These are phyloP conservation scores for Coilia nasus DNA, from an alignment of 2,797 vertebrate species.

Conservation along the genomic window DNA sequence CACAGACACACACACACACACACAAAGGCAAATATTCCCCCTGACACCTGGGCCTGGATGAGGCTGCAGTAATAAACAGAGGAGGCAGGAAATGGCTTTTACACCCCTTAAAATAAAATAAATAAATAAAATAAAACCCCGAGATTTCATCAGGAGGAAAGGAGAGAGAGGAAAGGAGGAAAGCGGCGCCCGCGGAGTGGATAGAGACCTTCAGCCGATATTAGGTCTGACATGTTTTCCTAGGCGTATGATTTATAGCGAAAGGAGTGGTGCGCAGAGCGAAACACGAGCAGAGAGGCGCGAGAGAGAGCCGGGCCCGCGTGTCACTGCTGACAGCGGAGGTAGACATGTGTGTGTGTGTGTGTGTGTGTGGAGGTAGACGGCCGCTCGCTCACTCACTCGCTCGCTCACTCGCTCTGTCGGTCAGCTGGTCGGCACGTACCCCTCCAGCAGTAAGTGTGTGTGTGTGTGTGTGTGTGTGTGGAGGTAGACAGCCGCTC, in stretches of 20 bases:
- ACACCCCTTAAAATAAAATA: constrained; percentile 44
- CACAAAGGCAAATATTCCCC: constrained; percentile 29
- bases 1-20: constrained; percentile 8
- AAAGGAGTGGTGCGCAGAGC: constrained; percentile 58
- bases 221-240: constrained; percentile 74
- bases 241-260: constrained; percentile 71
- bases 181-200: constrained; percentile 2
- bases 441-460: no score
- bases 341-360: no score
- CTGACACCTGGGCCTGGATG: constrained; percentile 32
- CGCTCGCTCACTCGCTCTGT: no score
- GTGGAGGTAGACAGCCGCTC: no score
- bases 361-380: background rate
- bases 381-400: no score
- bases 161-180: background rate
- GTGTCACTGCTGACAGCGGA: background rate
- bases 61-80: constrained; percentile 46
- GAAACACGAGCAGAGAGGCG: constrained; percentile 61
- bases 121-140: background rate
- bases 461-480: no score
- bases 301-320: constrained; percentile 44
- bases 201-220: constrained; percentile 61
- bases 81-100: constrained; percentile 34
- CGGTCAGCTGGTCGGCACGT: no score
- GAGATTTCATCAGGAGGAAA: background rate